A percentile compares a stretch with the other conserved stretches of the same genome.
Conservation (phyloP, 2,888 invertebrate species). For the Dinocampus coccinellae region DNA sequence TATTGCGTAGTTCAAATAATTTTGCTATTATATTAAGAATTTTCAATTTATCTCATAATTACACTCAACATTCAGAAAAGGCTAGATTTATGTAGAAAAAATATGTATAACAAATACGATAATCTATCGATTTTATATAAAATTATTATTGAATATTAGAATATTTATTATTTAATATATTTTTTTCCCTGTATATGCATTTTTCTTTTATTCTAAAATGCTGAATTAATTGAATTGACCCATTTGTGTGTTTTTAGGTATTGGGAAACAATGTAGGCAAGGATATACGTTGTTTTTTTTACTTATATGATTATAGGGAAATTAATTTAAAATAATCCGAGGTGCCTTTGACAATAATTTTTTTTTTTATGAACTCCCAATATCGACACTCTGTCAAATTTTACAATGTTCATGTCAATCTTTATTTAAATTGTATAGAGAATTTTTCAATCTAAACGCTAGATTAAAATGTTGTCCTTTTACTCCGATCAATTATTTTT, state of each 20-base stretch:
- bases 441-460: conserved; percentile 44
- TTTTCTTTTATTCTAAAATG: not conserved
- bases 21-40: not conserved
- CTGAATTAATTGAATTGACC: not conserved
- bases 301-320: conserved; percentile 40
- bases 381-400: conserved; percentile 51
- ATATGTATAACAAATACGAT: conserved; percentile 61
- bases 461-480: not conserved
- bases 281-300: not conserved
- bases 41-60: conserved; percentile 51
- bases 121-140: conserved; percentile 57
- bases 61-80: conserved; percentile 58
- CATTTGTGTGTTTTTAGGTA: not conserved
- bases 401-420: conserved; percentile 47
- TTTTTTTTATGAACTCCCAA: conserved; percentile 54
- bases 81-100: conserved; percentile 61
- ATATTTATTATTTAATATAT: conserved; percentile 16
- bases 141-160: conserved; percentile 54
- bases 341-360: conserved; percentile 47
- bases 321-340: conserved; percentile 54
- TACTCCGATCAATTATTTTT: not conserved
- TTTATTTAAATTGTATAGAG: conserved; percentile 11
- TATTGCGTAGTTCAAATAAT: not conserved
- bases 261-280: not conserved
- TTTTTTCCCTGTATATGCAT: not conserved